Evolutionary conservation across 37 sponge, comb jelly and placozoan genomes (phyloP).

Genomic region (Spongia lamella): DNA sequence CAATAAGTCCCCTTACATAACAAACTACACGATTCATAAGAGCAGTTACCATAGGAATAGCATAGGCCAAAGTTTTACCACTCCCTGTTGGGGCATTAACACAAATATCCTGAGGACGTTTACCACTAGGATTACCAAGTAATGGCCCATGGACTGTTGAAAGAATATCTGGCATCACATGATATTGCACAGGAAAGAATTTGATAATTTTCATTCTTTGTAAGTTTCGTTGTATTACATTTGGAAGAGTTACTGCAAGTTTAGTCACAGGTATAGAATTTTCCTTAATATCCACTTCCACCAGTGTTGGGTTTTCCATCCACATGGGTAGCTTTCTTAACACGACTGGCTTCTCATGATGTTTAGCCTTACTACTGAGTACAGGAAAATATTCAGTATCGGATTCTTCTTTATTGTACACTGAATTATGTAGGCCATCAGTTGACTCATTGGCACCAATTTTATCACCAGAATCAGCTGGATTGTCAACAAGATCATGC

Average conservation of each 20-base stretch:
- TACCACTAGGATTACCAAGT: conserved; percentile 10
- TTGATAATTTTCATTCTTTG: conserved; percentile 18
- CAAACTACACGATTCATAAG: conserved; percentile 31
- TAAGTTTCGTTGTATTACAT: conserved; percentile 41
- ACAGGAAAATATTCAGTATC: no score
- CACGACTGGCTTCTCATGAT: neutral
- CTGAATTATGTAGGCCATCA: no score
- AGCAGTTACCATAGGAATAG: conserved; percentile 72
- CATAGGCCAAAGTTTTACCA: conserved; percentile 93
- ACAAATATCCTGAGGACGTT: conserved; percentile 66
- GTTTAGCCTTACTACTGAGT: no score
- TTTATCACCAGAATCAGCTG: no score
- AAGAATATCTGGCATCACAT: conserved; percentile 43
- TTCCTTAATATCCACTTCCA: conserved; percentile 46
- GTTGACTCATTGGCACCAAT: no score
- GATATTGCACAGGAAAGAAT: conserved; percentile 70
- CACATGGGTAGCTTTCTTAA: conserved; percentile 55
- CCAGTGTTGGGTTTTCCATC: conserved; percentile 37
- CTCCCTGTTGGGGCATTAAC: conserved; percentile 96
- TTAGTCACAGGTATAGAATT: conserved; percentile 32
- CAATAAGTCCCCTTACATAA: conserved; percentile 70
- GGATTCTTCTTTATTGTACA: no score
- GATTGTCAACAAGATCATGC: no score
- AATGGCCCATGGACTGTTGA: conserved; percentile 10
- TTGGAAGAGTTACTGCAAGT: conserved; percentile 16